These are phyloP conservation scores for Hepsetus odoe DNA, from an alignment of 2,113 vertebrate species.

Conservation along the genomic window DNA sequence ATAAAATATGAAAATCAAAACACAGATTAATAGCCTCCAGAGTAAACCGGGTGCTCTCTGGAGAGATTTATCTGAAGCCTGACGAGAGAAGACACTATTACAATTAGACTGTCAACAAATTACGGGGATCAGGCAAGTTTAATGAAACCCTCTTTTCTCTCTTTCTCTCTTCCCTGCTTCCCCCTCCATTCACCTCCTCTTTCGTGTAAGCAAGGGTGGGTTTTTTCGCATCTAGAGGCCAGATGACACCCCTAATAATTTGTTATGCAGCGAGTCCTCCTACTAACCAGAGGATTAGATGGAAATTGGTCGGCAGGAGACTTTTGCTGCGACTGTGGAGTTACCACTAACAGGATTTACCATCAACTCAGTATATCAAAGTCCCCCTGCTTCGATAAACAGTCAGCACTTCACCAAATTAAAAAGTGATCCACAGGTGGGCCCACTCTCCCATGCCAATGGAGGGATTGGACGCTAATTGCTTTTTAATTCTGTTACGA, in stretches of 20 bases:
- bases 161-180: constrained; percentile 50
- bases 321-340: constrained; percentile 63
- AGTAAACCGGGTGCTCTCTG: constrained; percentile 44
- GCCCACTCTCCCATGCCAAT: constrained; percentile 68
- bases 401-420: constrained; percentile 83
- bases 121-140: constrained; percentile 75
- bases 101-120: constrained; percentile 79
- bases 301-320: constrained; percentile 70
- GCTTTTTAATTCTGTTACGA: constrained; percentile 81
- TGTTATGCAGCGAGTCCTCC: constrained; percentile 70
- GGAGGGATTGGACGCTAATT: constrained; percentile 78
- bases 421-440: constrained; percentile 82
- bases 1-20: constrained; percentile 63
- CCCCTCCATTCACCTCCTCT: constrained; percentile 34
- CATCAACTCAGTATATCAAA: constrained; percentile 82
- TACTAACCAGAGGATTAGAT: constrained; percentile 79
- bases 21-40: constrained; percentile 69
- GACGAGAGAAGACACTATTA: constrained; percentile 69
- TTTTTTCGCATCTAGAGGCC: constrained; percentile 67
- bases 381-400: constrained; percentile 68
- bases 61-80: constrained; percentile 35
- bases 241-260: constrained; percentile 77
- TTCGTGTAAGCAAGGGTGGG: constrained; percentile 53
- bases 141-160: constrained; percentile 76
- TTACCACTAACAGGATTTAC: constrained; percentile 82